Conservation (phyloP, 1,140 invertebrate species). For the Cardiocondyla obscurior region DNA sequence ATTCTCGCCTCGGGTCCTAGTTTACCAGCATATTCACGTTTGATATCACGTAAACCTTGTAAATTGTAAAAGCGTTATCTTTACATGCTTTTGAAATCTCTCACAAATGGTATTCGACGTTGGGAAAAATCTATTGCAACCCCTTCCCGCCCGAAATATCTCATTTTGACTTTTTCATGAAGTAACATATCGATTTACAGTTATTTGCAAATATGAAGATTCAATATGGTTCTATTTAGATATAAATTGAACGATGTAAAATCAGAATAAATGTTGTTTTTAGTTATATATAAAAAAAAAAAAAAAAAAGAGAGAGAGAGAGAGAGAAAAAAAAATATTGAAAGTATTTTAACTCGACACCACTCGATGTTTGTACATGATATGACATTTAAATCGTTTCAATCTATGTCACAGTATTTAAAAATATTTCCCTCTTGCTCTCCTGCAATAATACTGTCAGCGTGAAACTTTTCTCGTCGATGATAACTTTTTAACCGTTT, state of each 20-base stretch:
- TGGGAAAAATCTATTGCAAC: neutral
- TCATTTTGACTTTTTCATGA: neutral
- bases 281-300: no score
- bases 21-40: neutral
- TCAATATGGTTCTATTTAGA: neutral
- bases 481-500: conserved; percentile 38
- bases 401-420: neutral
- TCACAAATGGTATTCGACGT: neutral
- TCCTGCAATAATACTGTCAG: neutral
- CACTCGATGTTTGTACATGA: neutral
- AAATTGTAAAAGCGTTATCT: conserved; percentile 11
- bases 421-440: neutral
- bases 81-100: neutral
- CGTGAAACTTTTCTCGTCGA: neutral
- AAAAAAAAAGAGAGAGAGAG: neutral
- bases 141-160: no score
- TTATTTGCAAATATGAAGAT: neutral
- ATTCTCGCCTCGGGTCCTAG: neutral
- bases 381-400: conserved; percentile 10
- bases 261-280: neutral
- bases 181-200: neutral
- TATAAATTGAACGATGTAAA: neutral
- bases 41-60: neutral
- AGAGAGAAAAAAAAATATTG: neutral
- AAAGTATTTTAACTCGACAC: neutral